Evolutionary conservation across 1,140 invertebrate genomes (phyloP).

Genomic region (Limonius californicus): DNA sequence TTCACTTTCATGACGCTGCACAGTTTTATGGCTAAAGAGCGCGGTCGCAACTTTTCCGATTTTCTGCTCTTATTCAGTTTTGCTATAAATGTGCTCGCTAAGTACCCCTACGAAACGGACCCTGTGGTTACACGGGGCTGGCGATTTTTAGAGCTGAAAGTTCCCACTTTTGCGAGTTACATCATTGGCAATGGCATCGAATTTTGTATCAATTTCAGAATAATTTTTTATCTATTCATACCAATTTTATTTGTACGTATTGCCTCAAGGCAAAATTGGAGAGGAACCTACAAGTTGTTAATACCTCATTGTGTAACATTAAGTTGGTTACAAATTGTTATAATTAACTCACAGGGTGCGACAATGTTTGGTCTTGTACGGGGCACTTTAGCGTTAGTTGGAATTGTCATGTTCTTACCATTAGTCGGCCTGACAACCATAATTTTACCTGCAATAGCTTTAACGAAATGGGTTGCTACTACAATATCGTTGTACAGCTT

Average conservation of each 20-base stretch:
- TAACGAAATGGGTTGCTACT: constrained; percentile 65
- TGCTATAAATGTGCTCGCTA: constrained; percentile 73
- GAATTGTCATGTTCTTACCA: constrained; percentile 71
- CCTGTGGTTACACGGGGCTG: constrained; percentile 73
- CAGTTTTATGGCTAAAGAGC: constrained; percentile 60
- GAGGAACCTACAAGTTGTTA: constrained; percentile 70
- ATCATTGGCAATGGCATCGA: constrained; percentile 77
- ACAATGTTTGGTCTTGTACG: constrained; percentile 75
- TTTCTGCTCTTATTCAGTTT: constrained; percentile 71
- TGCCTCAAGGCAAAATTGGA: constrained; percentile 69
- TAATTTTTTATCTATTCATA: constrained; percentile 71
- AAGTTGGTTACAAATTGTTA: constrained; percentile 81
- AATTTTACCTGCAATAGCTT: constrained; percentile 67
- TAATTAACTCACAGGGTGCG: constrained; percentile 72
- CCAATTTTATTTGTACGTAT: constrained; percentile 69
- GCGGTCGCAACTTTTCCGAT: constrained; percentile 58
- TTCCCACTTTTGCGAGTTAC: constrained; percentile 76
- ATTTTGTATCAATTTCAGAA: constrained; percentile 75
- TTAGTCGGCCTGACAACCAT: constrained; percentile 71
- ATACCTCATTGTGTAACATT: constrained; percentile 82
- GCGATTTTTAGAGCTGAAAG: constrained; percentile 73
- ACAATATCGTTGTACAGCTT: constrained; percentile 60
- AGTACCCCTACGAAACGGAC: constrained; percentile 80
- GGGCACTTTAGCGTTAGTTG: constrained; percentile 70
- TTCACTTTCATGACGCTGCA: constrained; percentile 71